Evolutionary conservation across 64 coral and sea anemone species (phyloP).

Genomic region (Cladopsammia gracilis): DNA sequence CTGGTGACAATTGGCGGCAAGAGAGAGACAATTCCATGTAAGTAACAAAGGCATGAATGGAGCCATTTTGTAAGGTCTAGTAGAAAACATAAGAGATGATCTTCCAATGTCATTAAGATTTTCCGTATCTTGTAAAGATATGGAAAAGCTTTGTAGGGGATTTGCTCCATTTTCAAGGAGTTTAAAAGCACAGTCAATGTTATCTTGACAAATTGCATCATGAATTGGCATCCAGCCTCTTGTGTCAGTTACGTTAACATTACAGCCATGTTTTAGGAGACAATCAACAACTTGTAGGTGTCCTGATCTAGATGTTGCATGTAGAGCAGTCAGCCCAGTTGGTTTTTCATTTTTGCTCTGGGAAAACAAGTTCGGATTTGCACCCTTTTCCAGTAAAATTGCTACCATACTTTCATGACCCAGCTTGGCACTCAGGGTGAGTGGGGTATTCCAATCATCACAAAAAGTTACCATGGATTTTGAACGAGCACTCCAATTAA

Average conservation of each 20-base stretch:
- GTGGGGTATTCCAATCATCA: constrained; percentile 29
- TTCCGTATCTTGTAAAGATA: constrained; percentile 22
- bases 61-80: not conserved
- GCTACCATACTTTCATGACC: not conserved
- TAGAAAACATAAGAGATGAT: constrained; percentile 30
- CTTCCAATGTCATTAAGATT: constrained; percentile 11
- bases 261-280: constrained; percentile 4
- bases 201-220: constrained; percentile 28
- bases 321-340: constrained; percentile 8
- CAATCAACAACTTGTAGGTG: constrained; percentile 2
- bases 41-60: not conserved
- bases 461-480: not conserved
- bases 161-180: constrained; percentile 33
- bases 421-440: constrained; percentile 6
- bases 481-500: constrained; percentile 22
- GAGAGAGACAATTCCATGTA: constrained; percentile 18
- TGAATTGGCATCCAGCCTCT: constrained; percentile 33
- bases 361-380: not conserved
- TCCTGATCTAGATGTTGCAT: constrained; percentile 29
- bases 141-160: constrained; percentile 4
- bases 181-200: not conserved
- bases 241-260: not conserved
- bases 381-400: constrained; percentile 17
- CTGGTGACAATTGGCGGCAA: constrained; percentile 33
- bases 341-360: not conserved